These are phyloP conservation scores for Ips typographus DNA, from an alignment of 1,140 invertebrate genomes.

Conservation along the genomic window DNA sequence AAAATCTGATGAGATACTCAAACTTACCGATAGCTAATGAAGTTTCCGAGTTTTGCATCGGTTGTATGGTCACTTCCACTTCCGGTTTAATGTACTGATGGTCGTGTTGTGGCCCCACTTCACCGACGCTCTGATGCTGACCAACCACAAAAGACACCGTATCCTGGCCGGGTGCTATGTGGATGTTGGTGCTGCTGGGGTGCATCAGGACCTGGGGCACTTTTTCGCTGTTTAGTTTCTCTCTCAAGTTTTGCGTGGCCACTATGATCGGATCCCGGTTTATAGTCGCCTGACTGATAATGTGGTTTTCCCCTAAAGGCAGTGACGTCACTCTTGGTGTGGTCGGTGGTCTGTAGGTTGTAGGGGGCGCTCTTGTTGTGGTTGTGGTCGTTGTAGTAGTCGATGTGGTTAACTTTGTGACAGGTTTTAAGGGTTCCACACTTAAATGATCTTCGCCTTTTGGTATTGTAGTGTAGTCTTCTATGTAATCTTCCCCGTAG, in stretches of 20 bases:
- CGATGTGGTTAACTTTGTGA: slow-evolving; percentile 27
- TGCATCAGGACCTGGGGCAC: slow-evolving; percentile 25
- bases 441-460: slow-evolving; percentile 27
- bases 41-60: slow-evolving; percentile 47
- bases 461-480: slow-evolving; percentile 36
- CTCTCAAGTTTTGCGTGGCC: slow-evolving; percentile 47
- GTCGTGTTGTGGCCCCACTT: slow-evolving; percentile 42
- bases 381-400: slow-evolving; percentile 29
- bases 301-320: slow-evolving; percentile 50
- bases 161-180: slow-evolving; percentile 63
- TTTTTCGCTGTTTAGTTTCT: slow-evolving; percentile 50
- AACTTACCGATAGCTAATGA: slow-evolving; percentile 47
- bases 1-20: too few species aligned
- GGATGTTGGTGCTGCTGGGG: slow-evolving; percentile 64
- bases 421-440: slow-evolving; percentile 29
- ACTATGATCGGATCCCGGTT: slow-evolving; percentile 47
- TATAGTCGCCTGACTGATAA: slow-evolving; percentile 9
- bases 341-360: slow-evolving; percentile 30
- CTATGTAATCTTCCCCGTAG: slow-evolving; percentile 41
- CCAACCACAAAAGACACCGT: slow-evolving; percentile 65
- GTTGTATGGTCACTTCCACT: slow-evolving; percentile 45
- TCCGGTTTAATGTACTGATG: slow-evolving; percentile 51
- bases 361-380: slow-evolving; percentile 21
- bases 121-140: slow-evolving; percentile 60
- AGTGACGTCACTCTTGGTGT: slow-evolving; percentile 48